Conservation (phyloP, 2,113 vertebrate genomes). For the Petrocephalus zakoni region DNA sequence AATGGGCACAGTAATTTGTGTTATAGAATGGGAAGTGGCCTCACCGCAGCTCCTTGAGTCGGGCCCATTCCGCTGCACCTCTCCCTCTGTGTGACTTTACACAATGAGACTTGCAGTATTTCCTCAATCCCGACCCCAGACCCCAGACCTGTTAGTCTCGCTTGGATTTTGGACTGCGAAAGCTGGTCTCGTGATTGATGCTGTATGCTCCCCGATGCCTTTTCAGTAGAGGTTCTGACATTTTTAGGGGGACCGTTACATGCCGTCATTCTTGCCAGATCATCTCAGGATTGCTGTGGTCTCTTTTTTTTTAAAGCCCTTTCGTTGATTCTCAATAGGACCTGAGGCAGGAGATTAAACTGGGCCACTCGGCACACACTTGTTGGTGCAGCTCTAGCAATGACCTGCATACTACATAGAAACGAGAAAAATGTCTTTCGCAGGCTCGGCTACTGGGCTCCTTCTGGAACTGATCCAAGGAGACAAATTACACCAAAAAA, state of each 20-base stretch:
- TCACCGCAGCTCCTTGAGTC: background rate
- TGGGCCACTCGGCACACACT: background rate
- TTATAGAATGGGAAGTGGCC: background rate
- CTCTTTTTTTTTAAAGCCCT: background rate
- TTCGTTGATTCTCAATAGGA: background rate
- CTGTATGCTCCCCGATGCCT: background rate
- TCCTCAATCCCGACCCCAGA: background rate
- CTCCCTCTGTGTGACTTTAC: background rate
- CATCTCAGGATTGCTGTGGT: background rate
- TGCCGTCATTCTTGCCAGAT: background rate
- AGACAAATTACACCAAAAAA: background rate
- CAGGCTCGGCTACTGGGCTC: background rate
- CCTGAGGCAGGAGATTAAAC: background rate
- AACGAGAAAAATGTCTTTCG: background rate
- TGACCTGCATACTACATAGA: background rate
- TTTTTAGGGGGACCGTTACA: background rate
- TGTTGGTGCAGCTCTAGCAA: background rate
- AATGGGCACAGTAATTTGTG: background rate
- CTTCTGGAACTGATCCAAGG: background rate
- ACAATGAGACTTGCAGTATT: background rate
- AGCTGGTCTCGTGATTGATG: background rate
- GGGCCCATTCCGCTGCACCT: background rate
- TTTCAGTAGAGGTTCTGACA: background rate
- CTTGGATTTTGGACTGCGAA: background rate
- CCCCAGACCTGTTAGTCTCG: background rate